Base-by-base conservation (phyloP, 2,113 vertebrate genomes). In the Phoxinus phoxinus region DNA sequence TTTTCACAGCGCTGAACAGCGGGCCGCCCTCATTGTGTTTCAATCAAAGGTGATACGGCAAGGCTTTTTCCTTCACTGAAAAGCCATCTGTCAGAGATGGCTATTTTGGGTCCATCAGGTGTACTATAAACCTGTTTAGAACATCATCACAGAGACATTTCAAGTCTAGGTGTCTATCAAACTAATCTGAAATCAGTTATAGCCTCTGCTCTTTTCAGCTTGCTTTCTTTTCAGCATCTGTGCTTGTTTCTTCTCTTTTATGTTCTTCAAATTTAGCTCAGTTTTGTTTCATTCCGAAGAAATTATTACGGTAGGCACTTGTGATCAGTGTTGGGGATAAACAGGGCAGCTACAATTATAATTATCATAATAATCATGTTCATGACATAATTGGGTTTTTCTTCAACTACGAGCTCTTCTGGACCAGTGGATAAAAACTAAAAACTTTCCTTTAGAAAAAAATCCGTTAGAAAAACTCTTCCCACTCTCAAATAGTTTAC, bases 31-130 rank as follows among this genome's bases (percentile, higher is more conserved):
- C 85, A 86, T 89, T 84, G 27, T 84, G 12, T 90, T 85, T 87
- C 63, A 53, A 86, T 89, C 85, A 89, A 80, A 89, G 85, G 84
- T 85, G 72, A 87, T 86, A 88, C 85, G 72, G 56, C 35, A 35
- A 77, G 61, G 25, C 35, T 85, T 86, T 83, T 37, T 84, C 78
- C 82, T 84, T 59, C 83, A 37, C 85, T 65, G 71, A 71, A 56
- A 85, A 85, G 53, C 67, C 83, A 84, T 89, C 84, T 89, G 84
- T 30, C 84, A 53, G 59, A 81, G 65, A 79, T 87, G 78, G 77
- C 48, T 30, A 48, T 58, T 72, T 63, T 84, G 61, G 41, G 63
- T 69, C 59, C 35, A 72, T 87, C 76, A 69, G 63, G 56, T 84
- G 53, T 71, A 21, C 32, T 59, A 23, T 74, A 86, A 86, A 65